phyloP scores from a whole-genome alignment of 2,888 invertebrate genomes.

The Timandra comae region DNA sequence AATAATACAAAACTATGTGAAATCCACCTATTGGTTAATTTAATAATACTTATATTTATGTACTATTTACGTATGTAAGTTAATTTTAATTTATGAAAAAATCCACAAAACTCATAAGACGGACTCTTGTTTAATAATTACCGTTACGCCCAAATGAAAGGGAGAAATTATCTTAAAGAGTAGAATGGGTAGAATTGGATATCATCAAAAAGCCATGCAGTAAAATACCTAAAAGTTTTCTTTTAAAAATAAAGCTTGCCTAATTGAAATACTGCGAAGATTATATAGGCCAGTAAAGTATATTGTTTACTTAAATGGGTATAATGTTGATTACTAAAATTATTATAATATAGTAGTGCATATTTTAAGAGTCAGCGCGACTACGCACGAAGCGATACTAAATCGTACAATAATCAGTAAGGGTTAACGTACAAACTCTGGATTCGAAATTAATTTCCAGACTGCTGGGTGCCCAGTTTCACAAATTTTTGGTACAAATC shows the following conservation, averaged over 20 bases:
- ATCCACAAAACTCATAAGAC: constrained; percentile 62
- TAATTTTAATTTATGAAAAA: constrained; percentile 54
- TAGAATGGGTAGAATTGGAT: constrained; percentile 26
- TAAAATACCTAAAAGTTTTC: constrained; percentile 42
- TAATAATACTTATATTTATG: constrained; percentile 57
- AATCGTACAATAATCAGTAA: constrained; percentile 64
- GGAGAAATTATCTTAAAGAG: constrained; percentile 20
- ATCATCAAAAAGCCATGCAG: constrained; percentile 64
- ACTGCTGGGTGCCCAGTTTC: constrained; percentile 49
- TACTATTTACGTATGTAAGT: constrained; percentile 69
- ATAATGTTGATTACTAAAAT: constrained; percentile 71
- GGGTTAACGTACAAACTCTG: constrained; percentile 56
- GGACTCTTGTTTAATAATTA: constrained; percentile 56
- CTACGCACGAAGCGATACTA: constrained; percentile 73
- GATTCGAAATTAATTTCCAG: constrained; percentile 60
- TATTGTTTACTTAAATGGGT: constrained; percentile 66
- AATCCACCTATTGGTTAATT: constrained; percentile 63
- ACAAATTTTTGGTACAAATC: constrained; percentile 9
- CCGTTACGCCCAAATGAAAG: constrained; percentile 22
- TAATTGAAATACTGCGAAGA: constrained; percentile 55
- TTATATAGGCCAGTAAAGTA: constrained; percentile 67
- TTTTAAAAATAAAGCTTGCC: constrained; percentile 53
- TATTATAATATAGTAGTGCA: constrained; percentile 65
- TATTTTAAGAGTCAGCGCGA: constrained; percentile 60
- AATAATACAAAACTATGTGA: constrained; percentile 65